phyloP scores from a whole-genome alignment of 2,113 vertebrate species.

The Larimichthys crocea region DNA sequence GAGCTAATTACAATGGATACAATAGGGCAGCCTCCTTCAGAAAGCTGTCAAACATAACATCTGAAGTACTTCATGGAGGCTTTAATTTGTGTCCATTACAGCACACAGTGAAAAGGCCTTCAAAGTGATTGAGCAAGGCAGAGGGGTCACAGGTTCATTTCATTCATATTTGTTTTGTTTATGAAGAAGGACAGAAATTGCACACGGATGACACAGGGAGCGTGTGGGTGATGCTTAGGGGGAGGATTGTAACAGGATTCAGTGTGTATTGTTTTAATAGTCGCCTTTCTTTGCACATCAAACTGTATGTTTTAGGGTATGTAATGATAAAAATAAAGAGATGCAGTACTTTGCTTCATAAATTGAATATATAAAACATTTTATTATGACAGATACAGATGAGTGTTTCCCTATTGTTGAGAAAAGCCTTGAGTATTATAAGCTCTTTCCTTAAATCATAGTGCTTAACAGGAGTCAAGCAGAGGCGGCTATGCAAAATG shows the following conservation, averaged over 20 bases:
- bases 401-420: neutral
- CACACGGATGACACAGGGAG: neutral
- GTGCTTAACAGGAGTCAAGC: neutral
- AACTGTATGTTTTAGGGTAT: neutral
- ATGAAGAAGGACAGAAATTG: neutral
- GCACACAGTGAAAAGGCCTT: neutral
- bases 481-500: neutral
- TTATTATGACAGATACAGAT: neutral
- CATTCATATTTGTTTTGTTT: neutral
- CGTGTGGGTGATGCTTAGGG: no score
- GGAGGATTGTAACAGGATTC: neutral
- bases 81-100: neutral
- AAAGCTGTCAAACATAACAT: neutral
- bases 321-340: neutral
- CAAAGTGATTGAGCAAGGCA: neutral
- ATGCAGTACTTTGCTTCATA: neutral
- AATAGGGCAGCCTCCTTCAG: neutral
- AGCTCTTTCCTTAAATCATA: neutral
- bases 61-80: neutral
- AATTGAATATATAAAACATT: neutral
- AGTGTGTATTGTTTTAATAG: neutral
- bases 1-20: neutral
- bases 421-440: neutral
- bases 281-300: neutral
- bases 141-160: neutral